Evolutionary conservation across 2,113 vertebrate species (phyloP), one percentile per base, ranked within the genome.

Genomic region (Pterophyllum scalare): DNA sequence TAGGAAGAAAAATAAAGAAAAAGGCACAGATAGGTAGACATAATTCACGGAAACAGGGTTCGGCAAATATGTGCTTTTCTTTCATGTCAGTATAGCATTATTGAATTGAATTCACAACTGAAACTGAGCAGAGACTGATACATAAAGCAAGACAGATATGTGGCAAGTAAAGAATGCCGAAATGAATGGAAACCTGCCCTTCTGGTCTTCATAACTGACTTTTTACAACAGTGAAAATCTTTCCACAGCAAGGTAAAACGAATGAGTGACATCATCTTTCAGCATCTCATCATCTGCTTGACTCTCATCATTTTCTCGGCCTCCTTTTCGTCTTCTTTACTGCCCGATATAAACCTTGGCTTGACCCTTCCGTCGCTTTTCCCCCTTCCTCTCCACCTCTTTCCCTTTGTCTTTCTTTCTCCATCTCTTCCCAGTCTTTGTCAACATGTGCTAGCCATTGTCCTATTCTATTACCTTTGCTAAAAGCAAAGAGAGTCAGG

Each of bases 371-470:
- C 11, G 28, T 56, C 60, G 28, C 24, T 7, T 57, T 46, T 14
- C 24, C 31, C 12, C 31, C 46, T 11, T n/a, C 10, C 46, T 22
- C 79, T 46, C 3, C 5, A 67, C 26, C 22, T 72, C 65, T 26
- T 77, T 67, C 67, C 74, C 43, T 57, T 22, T 28, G 6, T 54
- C 58, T 35, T 67, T 38, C 61, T 79, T 28, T 58, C 82, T 35
- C 77, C 70, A 65, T 84, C 80, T 67, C 77, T 57, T 76, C n/a
- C 70, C 72, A 67, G 65, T 89, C 86, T 87, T 70, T 22, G 54
- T 85, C 61, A 82, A 90, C 91, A 94, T 92, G 85, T 90, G 92
- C 87, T 87, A 84, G 70, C 86, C 87, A 91, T 91, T 78, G 54
- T 76, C 64, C n/a, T 33, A 79, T 79, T 84, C 77, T 62, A 88